Base-by-base conservation (phyloP, 2,113 vertebrate genomes). In the Tachuris rubrigastra region DNA sequence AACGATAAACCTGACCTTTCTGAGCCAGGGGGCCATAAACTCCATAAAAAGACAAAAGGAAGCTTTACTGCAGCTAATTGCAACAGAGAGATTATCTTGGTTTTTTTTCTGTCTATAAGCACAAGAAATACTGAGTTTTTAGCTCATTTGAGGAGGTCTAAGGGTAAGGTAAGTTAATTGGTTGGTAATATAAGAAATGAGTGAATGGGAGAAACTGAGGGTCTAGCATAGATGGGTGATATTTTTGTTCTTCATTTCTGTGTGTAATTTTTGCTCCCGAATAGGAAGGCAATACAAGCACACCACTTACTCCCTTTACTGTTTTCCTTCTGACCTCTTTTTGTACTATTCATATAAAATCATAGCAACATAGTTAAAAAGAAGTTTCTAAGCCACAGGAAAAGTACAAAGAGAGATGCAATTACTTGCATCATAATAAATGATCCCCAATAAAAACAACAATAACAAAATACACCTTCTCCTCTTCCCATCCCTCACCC, bases 1-100 rank as follows among this genome's bases (percentile, higher is more conserved):
- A 87, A 67, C 73, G 78, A 81, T 80, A 95, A 95, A 84, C 76
- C 50, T 63, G 65, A 71, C n/a, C 39, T 88, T 96, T 89, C 69
- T 78, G 47, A 91, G 73, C 33, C 52, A 74, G 13, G 9, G 30
- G 9, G 8, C 20, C 84, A 77, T 90, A 80, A 92, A 93, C 31
- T 88, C 74, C 50, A 9, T 56, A 46, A 85, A 90, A 90, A 77
- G 44, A 90, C 68, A 89, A 82, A 42, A 84, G 47, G 22, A 67
- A 60, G 39, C 30, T 75, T 92, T 68, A 42, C 58, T 69, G 42
- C 24, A 81, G 42, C 33, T 89, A 83, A 74, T 42, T 90, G 56
- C 30, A 89, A 11, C 65, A 67, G 9, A 49, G 75, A 80, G 49
- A 63, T 85, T 75, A 74, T 56, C n/a, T 69, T 35, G 12, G 8